Base-by-base conservation (phyloP, 2,797 vertebrate genomes). In the Chlorospingus semifuscus region DNA sequence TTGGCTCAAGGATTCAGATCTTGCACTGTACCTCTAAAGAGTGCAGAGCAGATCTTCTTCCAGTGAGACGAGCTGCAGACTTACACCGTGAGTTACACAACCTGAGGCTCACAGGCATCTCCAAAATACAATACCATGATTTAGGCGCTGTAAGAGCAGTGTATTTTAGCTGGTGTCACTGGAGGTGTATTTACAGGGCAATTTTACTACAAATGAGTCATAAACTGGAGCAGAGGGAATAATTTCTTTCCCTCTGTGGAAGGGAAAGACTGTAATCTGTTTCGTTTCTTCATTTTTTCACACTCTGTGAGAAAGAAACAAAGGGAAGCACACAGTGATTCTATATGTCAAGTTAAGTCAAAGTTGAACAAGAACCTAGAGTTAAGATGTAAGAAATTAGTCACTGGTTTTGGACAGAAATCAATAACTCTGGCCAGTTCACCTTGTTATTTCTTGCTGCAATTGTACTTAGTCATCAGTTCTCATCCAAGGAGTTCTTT, bases 71-170 rank as follows among this genome's bases (percentile, higher is more conserved):
- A 82, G 19, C 7, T 46, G 32, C 18, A 75, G 15, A 4, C 3
- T 60, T 66, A 22, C 7, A 36, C 7, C 5, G 19, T 0, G 0
- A n/a, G n/a, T n/a, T 10, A 29, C 15, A 86, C 64, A 36, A 2
- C 5, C 34, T 39, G 24, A 26, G 22, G 7, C 64, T 76, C 55
- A 60, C 36, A 68, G 21, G 8, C 5, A 63, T 37, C 32, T 72
- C 59, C 27, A 77, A 81, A 90, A 52, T 10, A 24, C 2, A 3
- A 32, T 30, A 71, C 18, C 15, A 14, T 12, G n/a, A 71, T 71
- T 82, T 75, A 49, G 66, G 7, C 23, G 26, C 20, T n/a, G 7
- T n/a, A 71, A 69, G 21, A 61, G 8, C 46, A 61, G 8, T 50
- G 5, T 34, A 39, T 15, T 88, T 86, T 29, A 76, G 37, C 46